Evolutionary conservation across 2,113 vertebrate genomes (phyloP), one percentile per base, ranked within the genome.

Genomic region (Morone saxatilis): DNA sequence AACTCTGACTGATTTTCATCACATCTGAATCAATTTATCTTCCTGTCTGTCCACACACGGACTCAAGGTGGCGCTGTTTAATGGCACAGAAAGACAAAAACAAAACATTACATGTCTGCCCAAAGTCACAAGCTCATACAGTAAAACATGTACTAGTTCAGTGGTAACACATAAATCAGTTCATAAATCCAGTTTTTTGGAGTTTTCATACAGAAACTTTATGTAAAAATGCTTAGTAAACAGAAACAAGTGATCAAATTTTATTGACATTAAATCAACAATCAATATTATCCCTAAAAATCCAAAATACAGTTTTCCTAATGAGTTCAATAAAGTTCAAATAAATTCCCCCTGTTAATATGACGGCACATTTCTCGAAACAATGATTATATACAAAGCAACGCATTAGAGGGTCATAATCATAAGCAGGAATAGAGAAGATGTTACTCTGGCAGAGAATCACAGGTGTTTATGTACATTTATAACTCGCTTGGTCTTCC

Each of bases 391-490:
- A 25, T 25, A 8, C 57, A 51, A 41, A 68, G 1, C 63, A 56
- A 17, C 43, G 20, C 17, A 43, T 57, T 22, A 19, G 5, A 56
- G 0, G 9, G 6, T n/a, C 31, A 61, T 36, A 31, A 67, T 20
- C 13, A 17, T 13, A 59, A 31, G 25, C 59, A 69, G 40, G 25
- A 70, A 56, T 14, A 19, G 3, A 78, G 41, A 41, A 40, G 1
- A 71, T 20, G 14, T 69, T 47, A 56, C 17, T 43, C 5, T 47
- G 54, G 48, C 14, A 69, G 43, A 70, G 4, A 20, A 65, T 70
- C 45, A 36, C 17, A 66, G 13, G 7, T n/a, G 25, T 69, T 41
- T 57, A 73, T 56, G 19, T 59, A 82, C 60, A 70, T 76, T 47
- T 56, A 60, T 1, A 76, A 61, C 40, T 61, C 1, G 51, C 68